These are phyloP conservation scores for Ypsolopha scabrella DNA, from an alignment of 2,888 invertebrate genomes.

Conservation along the genomic window DNA sequence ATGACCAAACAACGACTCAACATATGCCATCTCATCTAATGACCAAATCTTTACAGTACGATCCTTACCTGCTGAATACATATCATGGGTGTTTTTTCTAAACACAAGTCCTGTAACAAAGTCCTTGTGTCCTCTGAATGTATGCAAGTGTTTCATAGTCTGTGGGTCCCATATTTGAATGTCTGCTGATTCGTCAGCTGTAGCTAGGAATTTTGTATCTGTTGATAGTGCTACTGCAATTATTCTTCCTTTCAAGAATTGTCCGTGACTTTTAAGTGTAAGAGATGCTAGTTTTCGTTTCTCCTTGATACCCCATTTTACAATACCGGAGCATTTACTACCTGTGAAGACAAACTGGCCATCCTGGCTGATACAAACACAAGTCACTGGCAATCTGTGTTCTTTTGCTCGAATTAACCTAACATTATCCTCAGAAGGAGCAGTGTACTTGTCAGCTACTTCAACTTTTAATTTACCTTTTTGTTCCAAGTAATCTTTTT, in stretches of 20 bases:
- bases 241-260: constrained; percentile 61
- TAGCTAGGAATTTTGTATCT: constrained; percentile 85
- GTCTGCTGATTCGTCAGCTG: constrained; percentile 61
- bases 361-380: constrained; percentile 82
- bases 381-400: constrained; percentile 84
- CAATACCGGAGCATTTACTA: constrained; percentile 88
- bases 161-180: constrained; percentile 89
- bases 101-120: constrained; percentile 84
- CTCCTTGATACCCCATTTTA: constrained; percentile 85
- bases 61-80: constrained; percentile 85
- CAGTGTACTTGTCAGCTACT: constrained; percentile 73
- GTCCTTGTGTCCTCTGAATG: constrained; percentile 84
- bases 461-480: constrained; percentile 82
- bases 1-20: constrained; percentile 96
- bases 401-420: constrained; percentile 78
- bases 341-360: constrained; percentile 81
- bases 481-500: constrained; percentile 88
- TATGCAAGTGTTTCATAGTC: constrained; percentile 81
- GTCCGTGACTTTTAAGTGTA: constrained; percentile 55
- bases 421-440: constrained; percentile 38
- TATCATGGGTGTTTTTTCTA: constrained; percentile 84
- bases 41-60: constrained; percentile 94
- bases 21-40: constrained; percentile 94
- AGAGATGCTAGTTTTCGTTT: constrained; percentile 71
- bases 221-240: constrained; percentile 79